A percentile compares a stretch with the other conserved stretches of the same genome.
Conservation (phyloP, 1,140 invertebrate species). For the Euschistus heros region DNA sequence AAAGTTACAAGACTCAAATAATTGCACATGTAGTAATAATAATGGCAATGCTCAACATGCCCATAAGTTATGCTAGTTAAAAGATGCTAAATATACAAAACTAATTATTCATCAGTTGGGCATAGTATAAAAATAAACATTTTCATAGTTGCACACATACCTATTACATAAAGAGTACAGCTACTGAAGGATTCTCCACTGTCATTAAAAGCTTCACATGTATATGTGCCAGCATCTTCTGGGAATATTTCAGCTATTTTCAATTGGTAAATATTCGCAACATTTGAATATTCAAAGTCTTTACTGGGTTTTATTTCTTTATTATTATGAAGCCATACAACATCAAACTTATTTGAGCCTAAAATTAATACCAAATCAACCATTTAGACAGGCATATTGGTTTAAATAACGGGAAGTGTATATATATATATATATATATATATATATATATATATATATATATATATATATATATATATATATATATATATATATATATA, state of each 20-base stretch:
- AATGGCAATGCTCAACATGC: too few relatives aligned
- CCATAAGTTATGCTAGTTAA: too few relatives aligned
- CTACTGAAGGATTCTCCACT: slow-evolving; percentile 86
- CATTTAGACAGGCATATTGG: not conserved
- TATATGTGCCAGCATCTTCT: slow-evolving; percentile 86
- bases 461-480: slow-evolving; percentile 1
- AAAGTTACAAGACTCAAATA: too few relatives aligned
- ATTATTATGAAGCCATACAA: slow-evolving; percentile 91
- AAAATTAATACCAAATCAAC: slow-evolving; percentile 11
- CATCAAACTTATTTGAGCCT: slow-evolving; percentile 77
- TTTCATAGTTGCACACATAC: slow-evolving; percentile 33
- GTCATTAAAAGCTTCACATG: slow-evolving; percentile 93
- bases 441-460: not conserved
- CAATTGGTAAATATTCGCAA: slow-evolving; percentile 82
- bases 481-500: not conserved
- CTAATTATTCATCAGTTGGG: too few relatives aligned
- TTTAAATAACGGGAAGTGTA: too few relatives aligned
- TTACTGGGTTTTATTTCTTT: slow-evolving; percentile 93
- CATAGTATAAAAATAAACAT: too few relatives aligned
- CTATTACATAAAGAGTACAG: slow-evolving; percentile 69
- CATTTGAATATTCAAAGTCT: slow-evolving; percentile 86
- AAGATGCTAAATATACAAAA: too few relatives aligned
- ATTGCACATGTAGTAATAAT: too few relatives aligned
- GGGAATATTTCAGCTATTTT: slow-evolving; percentile 90
- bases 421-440: not conserved